phyloP scores from a whole-genome alignment of 2,113 vertebrate species.

The Nothoprocta pentlandii region DNA sequence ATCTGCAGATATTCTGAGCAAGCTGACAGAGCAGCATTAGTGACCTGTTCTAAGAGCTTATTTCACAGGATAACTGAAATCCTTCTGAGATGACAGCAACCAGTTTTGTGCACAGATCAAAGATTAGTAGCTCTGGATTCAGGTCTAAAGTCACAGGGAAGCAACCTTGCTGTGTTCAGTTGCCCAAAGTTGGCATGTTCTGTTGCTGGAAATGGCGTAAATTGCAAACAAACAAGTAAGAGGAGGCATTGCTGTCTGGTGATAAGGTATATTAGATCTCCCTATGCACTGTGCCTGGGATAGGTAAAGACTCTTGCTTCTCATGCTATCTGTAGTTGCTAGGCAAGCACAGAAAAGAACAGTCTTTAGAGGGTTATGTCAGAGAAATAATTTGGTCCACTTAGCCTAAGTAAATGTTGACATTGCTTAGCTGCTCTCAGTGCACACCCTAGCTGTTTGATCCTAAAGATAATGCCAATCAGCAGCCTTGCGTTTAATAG shows the following conservation, averaged over 20 bases:
- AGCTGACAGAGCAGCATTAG: background rate
- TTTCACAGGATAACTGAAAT: background rate
- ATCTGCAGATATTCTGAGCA: background rate
- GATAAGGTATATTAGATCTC: background rate
- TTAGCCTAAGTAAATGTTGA: background rate
- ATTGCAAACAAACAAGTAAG: background rate
- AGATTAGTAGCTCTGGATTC: background rate
- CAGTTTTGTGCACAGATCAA: background rate
- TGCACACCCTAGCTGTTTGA: background rate
- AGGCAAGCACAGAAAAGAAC: background rate
- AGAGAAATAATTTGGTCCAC: background rate
- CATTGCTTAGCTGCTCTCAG: background rate
- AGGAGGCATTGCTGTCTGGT: background rate
- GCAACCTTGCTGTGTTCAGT: background rate
- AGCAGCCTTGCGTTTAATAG: background rate
- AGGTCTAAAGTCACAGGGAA: background rate
- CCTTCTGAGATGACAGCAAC: background rate
- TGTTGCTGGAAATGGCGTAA: background rate
- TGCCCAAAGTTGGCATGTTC: background rate
- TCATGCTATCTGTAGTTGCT: background rate
- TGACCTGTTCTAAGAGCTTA: background rate
- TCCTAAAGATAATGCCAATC: background rate
- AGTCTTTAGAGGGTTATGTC: background rate
- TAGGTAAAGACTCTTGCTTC: background rate
- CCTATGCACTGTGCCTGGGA: background rate